A percentile compares a stretch with the other conserved stretches of the same genome.
These are phyloP conservation scores for Chrysina gloriosa DNA, from an alignment of 2,888 invertebrate genomes.

Conservation along the genomic window DNA sequence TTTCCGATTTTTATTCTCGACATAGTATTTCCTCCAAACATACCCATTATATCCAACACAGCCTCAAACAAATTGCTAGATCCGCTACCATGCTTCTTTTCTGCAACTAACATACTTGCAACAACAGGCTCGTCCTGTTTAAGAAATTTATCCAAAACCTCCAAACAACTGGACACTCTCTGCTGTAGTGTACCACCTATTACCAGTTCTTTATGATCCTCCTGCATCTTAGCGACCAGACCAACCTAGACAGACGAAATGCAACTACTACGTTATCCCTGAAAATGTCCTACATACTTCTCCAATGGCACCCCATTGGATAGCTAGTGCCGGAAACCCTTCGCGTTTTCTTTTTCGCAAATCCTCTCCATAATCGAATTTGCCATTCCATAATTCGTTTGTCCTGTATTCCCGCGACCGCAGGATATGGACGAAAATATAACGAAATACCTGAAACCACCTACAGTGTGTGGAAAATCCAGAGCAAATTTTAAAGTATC, in stretches of 20 bases:
- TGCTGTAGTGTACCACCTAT: slow-evolving; percentile 75
- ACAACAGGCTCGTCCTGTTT: slow-evolving; percentile 75
- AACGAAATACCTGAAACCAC: slow-evolving; percentile 77
- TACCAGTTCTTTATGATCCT: slow-evolving; percentile 39
- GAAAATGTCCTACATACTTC: slow-evolving; percentile 58
- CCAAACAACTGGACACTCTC: slow-evolving; percentile 73
- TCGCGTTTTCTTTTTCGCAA: slow-evolving; percentile 71
- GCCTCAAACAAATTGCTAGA: slow-evolving; percentile 76
- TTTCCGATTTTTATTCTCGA: too few species aligned
- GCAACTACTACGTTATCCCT: background rate
- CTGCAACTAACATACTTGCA: slow-evolving; percentile 88
- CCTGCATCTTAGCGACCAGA: slow-evolving; percentile 45
- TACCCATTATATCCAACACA: slow-evolving; percentile 71
- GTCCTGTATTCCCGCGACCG: slow-evolving; percentile 93
- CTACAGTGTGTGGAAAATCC: background rate
- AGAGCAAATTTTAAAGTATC: background rate
- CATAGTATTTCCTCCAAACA: too few species aligned
- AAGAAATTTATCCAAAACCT: slow-evolving; percentile 76
- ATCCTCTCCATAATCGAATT: slow-evolving; percentile 90
- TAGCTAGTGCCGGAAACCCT: slow-evolving; percentile 48
- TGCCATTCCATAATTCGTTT: slow-evolving; percentile 89
- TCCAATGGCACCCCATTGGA: slow-evolving; percentile 51
- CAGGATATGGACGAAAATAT: slow-evolving; percentile 93
- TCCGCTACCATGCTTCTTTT: slow-evolving; percentile 76
- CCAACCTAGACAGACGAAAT: slow-evolving; percentile 40